phyloP scores from a whole-genome alignment of 1,140 invertebrate species.

The Mylabris phalerata region DNA sequence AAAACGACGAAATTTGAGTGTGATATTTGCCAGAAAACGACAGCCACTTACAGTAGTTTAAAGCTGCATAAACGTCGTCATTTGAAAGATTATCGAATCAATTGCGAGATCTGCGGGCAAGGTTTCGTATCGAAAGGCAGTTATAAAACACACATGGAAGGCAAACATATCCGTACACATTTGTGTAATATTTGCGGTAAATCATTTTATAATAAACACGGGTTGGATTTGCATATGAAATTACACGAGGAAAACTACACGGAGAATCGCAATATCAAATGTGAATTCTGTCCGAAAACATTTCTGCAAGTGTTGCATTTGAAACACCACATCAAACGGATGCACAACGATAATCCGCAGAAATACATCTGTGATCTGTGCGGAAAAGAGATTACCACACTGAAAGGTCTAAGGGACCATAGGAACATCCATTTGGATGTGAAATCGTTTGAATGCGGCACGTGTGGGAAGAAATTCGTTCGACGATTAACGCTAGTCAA shows the following conservation, averaged over 20 bases:
- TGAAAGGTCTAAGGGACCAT: constrained; percentile 31
- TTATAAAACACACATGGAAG: constrained; percentile 32
- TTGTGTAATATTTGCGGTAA: constrained; percentile 34
- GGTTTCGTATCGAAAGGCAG: constrained; percentile 35
- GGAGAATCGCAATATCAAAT: constrained; percentile 42
- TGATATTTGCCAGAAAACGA: too few species aligned
- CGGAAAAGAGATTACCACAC: constrained; percentile 18
- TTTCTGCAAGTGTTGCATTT: constrained; percentile 23
- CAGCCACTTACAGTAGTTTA: too few species aligned
- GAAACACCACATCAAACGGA: too few species aligned
- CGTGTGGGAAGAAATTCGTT: constrained; percentile 49
- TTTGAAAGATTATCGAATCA: constrained; percentile 44
- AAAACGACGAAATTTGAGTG: too few species aligned
- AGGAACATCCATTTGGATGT: constrained; percentile 37
- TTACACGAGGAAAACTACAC: constrained; percentile 25
- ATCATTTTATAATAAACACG: constrained; percentile 29
- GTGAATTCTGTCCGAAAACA: constrained; percentile 44
- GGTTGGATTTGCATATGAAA: constrained; percentile 28
- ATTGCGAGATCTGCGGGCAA: constrained; percentile 29
- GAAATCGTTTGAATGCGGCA: constrained; percentile 37
- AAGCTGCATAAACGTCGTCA: constrained; percentile 52
- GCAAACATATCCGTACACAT: constrained; percentile 18
- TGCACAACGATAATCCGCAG: background rate
- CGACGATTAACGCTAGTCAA: constrained; percentile 12
- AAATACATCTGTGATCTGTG: constrained; percentile 49